Evolutionary conservation across 2,113 vertebrate species (phyloP).

Genomic region (Megatriorchis doriae): DNA sequence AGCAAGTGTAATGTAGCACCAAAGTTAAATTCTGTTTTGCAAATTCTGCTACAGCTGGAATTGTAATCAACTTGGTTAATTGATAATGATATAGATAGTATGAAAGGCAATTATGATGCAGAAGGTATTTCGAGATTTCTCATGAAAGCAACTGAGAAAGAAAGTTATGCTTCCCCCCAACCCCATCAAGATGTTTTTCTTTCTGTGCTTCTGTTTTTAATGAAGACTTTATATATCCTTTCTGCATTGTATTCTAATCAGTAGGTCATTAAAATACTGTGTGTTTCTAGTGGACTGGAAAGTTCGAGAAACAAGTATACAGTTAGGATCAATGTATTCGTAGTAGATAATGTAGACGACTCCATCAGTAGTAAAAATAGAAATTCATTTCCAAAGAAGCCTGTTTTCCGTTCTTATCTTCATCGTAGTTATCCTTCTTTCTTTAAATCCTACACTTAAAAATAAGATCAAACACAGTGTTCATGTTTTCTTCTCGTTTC

Average conservation of each 20-base stretch:
- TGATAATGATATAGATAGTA: background rate
- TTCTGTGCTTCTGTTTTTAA: background rate
- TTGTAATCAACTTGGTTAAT: background rate
- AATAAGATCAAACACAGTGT: conserved; percentile 55
- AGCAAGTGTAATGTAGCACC: background rate
- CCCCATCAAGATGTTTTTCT: background rate
- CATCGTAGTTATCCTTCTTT: background rate
- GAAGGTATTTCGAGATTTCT: background rate
- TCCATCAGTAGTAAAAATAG: background rate
- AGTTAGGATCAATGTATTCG: background rate
- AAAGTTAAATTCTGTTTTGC: background rate
- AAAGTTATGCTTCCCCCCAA: background rate
- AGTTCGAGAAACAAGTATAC: background rate
- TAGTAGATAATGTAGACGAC: background rate
- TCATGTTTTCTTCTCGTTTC: conserved; percentile 43
- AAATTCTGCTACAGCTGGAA: background rate
- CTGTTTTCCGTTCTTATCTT: background rate
- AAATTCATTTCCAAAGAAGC: background rate
- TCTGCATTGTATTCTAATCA: background rate
- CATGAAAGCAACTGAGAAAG: background rate
- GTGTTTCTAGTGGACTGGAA: background rate
- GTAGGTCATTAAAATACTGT: background rate
- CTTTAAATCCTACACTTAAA: conserved; percentile 51
- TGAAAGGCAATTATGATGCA: background rate
- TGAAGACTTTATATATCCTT: background rate